Percentiles rank a stretch among this genome's conserved stretches.
phyloP scores from a whole-genome alignment of 2,797 vertebrate genomes.

The Typhlichthys eigenmanni region DNA sequence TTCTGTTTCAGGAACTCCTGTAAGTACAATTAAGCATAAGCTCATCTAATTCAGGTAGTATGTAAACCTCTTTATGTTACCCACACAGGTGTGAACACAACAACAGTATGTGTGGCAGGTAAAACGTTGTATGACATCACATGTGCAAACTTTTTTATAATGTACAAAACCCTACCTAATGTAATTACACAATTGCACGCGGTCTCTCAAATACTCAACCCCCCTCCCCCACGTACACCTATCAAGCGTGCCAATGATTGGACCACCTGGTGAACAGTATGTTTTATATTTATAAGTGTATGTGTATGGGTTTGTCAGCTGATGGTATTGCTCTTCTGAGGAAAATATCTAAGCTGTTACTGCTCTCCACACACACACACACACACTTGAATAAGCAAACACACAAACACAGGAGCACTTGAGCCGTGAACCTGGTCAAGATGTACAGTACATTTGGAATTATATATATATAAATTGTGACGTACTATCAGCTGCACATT shows the following conservation, averaged over 20 bases:
- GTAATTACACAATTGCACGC: not conserved
- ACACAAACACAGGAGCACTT: too few species aligned
- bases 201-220: constrained; percentile 37
- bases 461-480: too few species aligned
- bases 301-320: constrained; percentile 3
- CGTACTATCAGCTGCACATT: too few species aligned
- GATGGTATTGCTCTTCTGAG: too few species aligned
- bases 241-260: constrained; percentile 29
- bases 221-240: constrained; percentile 21
- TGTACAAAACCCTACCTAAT: not conserved
- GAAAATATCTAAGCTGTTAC: too few species aligned
- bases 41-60: constrained; percentile 67
- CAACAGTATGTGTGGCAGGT: not conserved
- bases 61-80: constrained; percentile 8
- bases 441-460: too few species aligned
- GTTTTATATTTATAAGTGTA: constrained; percentile 10
- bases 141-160: not conserved
- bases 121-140: not conserved
- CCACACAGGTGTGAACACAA: too few species aligned
- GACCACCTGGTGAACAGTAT: constrained; percentile 47
- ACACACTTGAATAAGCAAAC: too few species aligned
- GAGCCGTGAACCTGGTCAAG: too few species aligned
- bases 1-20: constrained; percentile 75
- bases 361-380: too few species aligned
- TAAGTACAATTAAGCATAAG: constrained; percentile 65